Percentiles rank a stretch among this genome's conserved stretches.
Evolutionary conservation across 2,888 invertebrate genomes (phyloP).

Genomic region (Argyresthia goedartella): DNA sequence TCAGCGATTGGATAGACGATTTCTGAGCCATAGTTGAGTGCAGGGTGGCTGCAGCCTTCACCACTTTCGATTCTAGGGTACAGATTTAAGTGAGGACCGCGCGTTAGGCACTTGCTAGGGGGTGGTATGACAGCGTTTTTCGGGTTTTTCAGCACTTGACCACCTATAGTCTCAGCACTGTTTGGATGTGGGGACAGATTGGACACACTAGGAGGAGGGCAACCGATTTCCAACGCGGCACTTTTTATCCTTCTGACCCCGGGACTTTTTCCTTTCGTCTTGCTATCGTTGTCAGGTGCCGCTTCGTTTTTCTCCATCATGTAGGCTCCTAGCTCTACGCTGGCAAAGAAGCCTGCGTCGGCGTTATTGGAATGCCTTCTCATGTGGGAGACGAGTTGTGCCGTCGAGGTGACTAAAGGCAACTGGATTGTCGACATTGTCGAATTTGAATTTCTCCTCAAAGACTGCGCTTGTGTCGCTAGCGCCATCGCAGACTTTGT

Average conservation of each 20-base stretch:
- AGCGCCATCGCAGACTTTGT: conserved; percentile 62
- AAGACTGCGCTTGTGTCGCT: conserved; percentile 58
- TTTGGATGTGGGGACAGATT: conserved; percentile 85
- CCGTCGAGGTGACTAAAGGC: conserved; percentile 61
- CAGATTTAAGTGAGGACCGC: conserved; percentile 78
- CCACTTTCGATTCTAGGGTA: conserved; percentile 76
- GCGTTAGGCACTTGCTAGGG: conserved; percentile 76
- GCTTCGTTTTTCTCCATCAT: conserved; percentile 66
- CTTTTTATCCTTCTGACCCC: conserved; percentile 79
- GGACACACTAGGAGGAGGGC: conserved; percentile 76
- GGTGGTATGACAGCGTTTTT: conserved; percentile 75
- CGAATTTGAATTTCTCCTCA: conserved; percentile 72
- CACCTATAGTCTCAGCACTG: conserved; percentile 82
- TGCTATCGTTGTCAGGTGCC: conserved; percentile 49
- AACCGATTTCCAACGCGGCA: conserved; percentile 78
- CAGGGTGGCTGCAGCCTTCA: conserved; percentile 82
- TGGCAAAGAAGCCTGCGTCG: conserved; percentile 70
- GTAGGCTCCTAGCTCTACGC: conserved; percentile 63
- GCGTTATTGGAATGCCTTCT: conserved; percentile 74
- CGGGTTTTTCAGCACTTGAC: conserved; percentile 76
- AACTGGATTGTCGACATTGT: conserved; percentile 75
- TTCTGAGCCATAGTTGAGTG: conserved; percentile 77
- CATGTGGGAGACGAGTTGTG: conserved; percentile 62
- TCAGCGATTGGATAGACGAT: conserved; percentile 88
- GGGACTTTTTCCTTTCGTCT: conserved; percentile 66